Percentiles rank a stretch among this genome's conserved stretches.
These are phyloP conservation scores for Engraulis encrasicolus DNA, from an alignment of 2,113 vertebrate genomes.

Conservation along the genomic window DNA sequence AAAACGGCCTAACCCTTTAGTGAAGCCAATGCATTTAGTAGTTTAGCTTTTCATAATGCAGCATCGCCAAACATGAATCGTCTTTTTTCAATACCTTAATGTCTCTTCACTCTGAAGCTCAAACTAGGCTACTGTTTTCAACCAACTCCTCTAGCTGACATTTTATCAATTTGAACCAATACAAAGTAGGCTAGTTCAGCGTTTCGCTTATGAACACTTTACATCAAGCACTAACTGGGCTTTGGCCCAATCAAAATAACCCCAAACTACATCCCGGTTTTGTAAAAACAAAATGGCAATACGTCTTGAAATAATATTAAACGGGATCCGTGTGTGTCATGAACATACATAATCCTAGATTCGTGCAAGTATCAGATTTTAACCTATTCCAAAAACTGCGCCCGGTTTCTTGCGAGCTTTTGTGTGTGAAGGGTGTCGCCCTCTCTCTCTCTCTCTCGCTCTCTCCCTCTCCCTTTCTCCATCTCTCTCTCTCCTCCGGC, in stretches of 20 bases:
- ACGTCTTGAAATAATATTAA: background rate
- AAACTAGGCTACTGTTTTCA: background rate
- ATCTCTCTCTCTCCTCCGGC: conserved; percentile 47
- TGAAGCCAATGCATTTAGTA: no score
- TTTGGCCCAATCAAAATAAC: no score
- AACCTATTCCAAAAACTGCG: conserved; percentile 63
- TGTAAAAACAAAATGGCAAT: background rate
- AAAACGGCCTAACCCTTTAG: no score
- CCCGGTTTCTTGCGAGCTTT: conserved; percentile 66
- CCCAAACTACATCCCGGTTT: no score
- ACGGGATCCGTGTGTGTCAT: background rate
- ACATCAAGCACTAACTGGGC: no score
- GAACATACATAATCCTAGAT: background rate
- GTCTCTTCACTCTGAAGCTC: background rate
- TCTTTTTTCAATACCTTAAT: background rate
- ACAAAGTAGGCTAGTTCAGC: no score
- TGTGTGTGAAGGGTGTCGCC: conserved; percentile 74
- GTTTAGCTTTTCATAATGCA: no score
- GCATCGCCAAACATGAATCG: no score
- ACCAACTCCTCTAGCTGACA: background rate
- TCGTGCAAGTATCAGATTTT: conserved; percentile 54
- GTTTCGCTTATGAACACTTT: no score
- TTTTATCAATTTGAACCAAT: background rate
- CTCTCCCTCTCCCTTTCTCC: conserved; percentile 57
- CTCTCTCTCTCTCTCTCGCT: conserved; percentile 47